Percentiles rank a stretch among this genome's conserved stretches.
Conservation (phyloP, 2,113 vertebrate genomes). For the Dissostichus mawsoni region DNA sequence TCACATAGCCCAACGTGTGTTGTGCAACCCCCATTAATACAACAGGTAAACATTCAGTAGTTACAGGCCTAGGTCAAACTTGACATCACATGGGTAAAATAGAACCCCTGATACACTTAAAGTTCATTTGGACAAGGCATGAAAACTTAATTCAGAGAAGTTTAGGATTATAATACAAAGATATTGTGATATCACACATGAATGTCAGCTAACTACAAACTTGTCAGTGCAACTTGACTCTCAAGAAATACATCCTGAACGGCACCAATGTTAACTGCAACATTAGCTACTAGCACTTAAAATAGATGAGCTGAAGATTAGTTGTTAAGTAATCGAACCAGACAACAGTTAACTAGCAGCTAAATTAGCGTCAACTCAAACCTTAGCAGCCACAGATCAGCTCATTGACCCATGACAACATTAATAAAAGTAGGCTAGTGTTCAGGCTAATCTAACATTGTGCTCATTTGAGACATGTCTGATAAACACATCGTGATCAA, state of each 20-base stretch:
- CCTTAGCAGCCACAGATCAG: constrained; percentile 24
- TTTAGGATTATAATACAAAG: not conserved
- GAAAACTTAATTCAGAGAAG: not conserved
- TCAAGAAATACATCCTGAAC: not conserved
- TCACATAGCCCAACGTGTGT: too few species aligned
- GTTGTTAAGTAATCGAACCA: not conserved
- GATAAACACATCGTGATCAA: not conserved
- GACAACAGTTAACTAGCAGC: constrained; percentile 1
- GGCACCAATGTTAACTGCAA: not conserved
- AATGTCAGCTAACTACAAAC: not conserved
- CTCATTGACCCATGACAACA: constrained; percentile 31
- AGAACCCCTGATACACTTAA: not conserved
- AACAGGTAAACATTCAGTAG: constrained; percentile 3
- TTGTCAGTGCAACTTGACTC: not conserved
- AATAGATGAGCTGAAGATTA: not conserved
- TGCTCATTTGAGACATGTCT: not conserved
- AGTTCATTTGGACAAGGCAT: not conserved
- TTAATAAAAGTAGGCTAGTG: constrained; percentile 8
- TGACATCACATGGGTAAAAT: not conserved
- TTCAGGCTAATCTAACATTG: not conserved
- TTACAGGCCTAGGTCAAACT: not conserved
- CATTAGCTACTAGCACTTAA: not conserved
- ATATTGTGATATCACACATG: not conserved
- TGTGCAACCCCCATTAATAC: not conserved
- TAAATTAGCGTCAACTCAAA: constrained; percentile 26